Conservation (phyloP, 2,888 invertebrate genomes). For the Eumerus sabulonum region DNA sequence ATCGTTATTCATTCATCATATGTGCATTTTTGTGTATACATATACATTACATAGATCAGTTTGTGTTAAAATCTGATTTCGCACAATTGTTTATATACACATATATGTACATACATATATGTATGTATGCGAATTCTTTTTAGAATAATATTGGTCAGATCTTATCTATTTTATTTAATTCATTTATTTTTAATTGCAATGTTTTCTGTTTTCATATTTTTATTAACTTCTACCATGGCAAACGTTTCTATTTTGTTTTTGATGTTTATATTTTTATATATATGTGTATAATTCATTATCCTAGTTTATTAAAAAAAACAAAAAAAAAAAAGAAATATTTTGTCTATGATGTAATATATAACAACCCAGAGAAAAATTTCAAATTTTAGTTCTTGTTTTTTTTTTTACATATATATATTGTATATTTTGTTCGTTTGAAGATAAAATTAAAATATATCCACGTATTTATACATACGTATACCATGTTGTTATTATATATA, state of each 20-base stretch:
- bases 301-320: conserved; percentile 68
- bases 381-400: conserved; percentile 62
- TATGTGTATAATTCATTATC: conserved; percentile 67
- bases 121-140: conserved; percentile 30
- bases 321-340: conserved; percentile 69
- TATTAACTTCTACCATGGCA: conserved; percentile 51
- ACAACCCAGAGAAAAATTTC: conserved; percentile 67
- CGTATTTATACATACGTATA: conserved; percentile 52
- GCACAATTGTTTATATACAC: conserved; percentile 44
- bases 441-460: conserved; percentile 59
- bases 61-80: conserved; percentile 55
- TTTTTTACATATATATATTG: conserved; percentile 56
- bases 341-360: conserved; percentile 68
- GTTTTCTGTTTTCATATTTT: conserved; percentile 32
- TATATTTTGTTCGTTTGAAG: conserved; percentile 49
- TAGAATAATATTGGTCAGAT: conserved; percentile 71
- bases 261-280: conserved; percentile 57
- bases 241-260: conserved; percentile 19
- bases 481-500: conserved; percentile 60
- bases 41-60: conserved; percentile 57
- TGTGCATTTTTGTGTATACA: conserved; percentile 58
- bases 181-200: conserved; percentile 68
- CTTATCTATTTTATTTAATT: conserved; percentile 67
- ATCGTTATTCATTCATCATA: conserved; percentile 29
- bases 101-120: conserved; percentile 64